phyloP scores from a whole-genome alignment of 2,888 invertebrate genomes.

The Eupelmus urozonus region DNA sequence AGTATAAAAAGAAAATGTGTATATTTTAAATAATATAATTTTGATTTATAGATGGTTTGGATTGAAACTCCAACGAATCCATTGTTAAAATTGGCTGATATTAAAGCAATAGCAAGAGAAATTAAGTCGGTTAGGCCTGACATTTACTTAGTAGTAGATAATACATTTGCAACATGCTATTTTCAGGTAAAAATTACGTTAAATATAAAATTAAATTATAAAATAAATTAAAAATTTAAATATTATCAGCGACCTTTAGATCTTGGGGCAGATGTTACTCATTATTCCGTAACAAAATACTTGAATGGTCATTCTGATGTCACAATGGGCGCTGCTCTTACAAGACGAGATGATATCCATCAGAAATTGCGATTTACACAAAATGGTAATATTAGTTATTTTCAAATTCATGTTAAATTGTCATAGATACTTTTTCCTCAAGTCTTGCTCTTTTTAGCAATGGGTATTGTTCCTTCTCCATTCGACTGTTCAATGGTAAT shows the following conservation, averaged over 20 bases:
- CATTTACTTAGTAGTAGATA: constrained; percentile 90
- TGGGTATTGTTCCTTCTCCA: constrained; percentile 96
- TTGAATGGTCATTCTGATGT: constrained; percentile 99
- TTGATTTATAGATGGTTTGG: constrained; percentile 87
- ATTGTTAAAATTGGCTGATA: constrained; percentile 91
- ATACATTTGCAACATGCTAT: constrained; percentile 95
- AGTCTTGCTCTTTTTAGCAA: constrained; percentile 80
- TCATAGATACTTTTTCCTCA: no score
- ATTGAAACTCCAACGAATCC: constrained; percentile 98
- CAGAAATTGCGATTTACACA: constrained; percentile 89
- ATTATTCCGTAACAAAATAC: constrained; percentile 97
- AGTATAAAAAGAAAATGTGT: no score
- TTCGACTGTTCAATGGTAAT: constrained; percentile 97
- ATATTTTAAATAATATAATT: neutral
- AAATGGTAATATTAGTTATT: no score
- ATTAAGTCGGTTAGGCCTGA: constrained; percentile 78
- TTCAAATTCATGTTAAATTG: neutral
- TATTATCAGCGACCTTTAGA: constrained; percentile 92
- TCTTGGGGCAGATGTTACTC: constrained; percentile 92
- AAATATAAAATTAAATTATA: no score
- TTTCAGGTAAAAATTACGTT: constrained; percentile 86
- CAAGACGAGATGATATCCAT: constrained; percentile 85
- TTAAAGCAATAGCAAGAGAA: constrained; percentile 84
- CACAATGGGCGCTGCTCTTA: constrained; percentile 94
- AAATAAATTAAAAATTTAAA: no score